Conservation (phyloP, 1,140 invertebrate species). For the Phortica variegata region DNA sequence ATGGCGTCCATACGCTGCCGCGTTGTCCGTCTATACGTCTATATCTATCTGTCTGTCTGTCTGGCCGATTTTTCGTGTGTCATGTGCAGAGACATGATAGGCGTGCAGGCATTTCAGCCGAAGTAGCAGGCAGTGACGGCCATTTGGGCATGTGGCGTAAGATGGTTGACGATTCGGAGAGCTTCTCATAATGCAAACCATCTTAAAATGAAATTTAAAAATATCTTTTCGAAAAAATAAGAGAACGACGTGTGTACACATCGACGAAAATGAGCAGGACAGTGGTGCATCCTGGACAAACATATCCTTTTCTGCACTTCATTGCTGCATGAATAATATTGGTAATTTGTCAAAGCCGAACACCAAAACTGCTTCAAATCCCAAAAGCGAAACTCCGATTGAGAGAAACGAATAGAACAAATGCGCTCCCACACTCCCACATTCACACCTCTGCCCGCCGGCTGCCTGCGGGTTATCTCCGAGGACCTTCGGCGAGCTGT, state of each 20-base stretch:
- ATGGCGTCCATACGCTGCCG: background rate
- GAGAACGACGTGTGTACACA: too few species aligned
- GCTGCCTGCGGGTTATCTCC: slow-evolving; percentile 23
- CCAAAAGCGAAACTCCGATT: slow-evolving; percentile 19
- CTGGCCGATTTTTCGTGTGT: slow-evolving; percentile 21
- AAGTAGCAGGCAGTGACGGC: slow-evolving; percentile 4
- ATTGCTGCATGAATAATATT: slow-evolving; percentile 55
- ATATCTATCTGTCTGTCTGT: slow-evolving; percentile 6
- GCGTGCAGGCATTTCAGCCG: slow-evolving; percentile 1
- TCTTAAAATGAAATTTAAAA: too few species aligned
- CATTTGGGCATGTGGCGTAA: slow-evolving; percentile 38
- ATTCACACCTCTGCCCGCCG: too few species aligned
- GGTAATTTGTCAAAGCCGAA: slow-evolving; percentile 48
- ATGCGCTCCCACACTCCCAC: slow-evolving; percentile 5
- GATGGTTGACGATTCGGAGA: slow-evolving; percentile 35
- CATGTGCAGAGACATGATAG: slow-evolving; percentile 27
- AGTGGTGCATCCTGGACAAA: slow-evolving; percentile 4
- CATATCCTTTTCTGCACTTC: slow-evolving; percentile 42
- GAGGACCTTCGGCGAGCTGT: slow-evolving; percentile 52
- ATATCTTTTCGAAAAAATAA: too few species aligned
- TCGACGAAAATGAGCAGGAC: slow-evolving; percentile 19
- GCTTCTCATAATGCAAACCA: too few species aligned
- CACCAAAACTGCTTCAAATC: slow-evolving; percentile 45
- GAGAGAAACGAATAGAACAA: slow-evolving; percentile 16
- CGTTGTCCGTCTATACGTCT: background rate